These are phyloP conservation scores for Mus spretus DNA, from an alignment of 2,797 vertebrate genomes.

Conservation along the genomic window DNA sequence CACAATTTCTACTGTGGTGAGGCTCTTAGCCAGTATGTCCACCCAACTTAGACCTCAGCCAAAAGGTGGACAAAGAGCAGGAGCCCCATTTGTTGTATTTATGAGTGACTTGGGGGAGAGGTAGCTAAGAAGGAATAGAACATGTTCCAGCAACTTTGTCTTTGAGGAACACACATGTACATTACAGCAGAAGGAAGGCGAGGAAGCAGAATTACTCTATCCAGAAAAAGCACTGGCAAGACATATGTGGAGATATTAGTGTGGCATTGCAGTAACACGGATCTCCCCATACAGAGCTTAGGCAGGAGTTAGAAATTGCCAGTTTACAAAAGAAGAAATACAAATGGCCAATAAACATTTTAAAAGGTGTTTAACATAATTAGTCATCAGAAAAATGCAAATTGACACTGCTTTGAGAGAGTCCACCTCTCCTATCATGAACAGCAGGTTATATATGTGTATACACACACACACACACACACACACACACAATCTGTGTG, in stretches of 20 bases:
- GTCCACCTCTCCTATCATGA: not conserved
- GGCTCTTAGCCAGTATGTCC: not conserved
- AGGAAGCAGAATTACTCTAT: not conserved
- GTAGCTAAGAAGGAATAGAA: not conserved
- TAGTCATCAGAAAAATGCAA: not conserved
- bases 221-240: constrained; percentile 21
- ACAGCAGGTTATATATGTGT: not conserved
- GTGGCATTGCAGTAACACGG: not conserved
- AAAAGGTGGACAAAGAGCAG: not conserved
- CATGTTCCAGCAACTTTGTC: not conserved
- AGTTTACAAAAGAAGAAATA: not conserved
- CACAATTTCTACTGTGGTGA: not conserved
- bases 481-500: not conserved
- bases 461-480: too few species aligned
- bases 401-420: not conserved
- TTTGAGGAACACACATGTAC: not conserved
- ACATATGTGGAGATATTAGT: not conserved
- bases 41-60: not conserved
- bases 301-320: not conserved
- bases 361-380: not conserved
- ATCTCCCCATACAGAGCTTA: constrained; percentile 5
- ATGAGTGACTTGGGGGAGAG: not conserved
- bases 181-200: not conserved
- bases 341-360: not conserved
- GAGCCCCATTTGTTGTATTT: not conserved